These are phyloP conservation scores for Phoxinus dragarum DNA, from an alignment of 2,797 vertebrate genomes.

Conservation along the genomic window DNA sequence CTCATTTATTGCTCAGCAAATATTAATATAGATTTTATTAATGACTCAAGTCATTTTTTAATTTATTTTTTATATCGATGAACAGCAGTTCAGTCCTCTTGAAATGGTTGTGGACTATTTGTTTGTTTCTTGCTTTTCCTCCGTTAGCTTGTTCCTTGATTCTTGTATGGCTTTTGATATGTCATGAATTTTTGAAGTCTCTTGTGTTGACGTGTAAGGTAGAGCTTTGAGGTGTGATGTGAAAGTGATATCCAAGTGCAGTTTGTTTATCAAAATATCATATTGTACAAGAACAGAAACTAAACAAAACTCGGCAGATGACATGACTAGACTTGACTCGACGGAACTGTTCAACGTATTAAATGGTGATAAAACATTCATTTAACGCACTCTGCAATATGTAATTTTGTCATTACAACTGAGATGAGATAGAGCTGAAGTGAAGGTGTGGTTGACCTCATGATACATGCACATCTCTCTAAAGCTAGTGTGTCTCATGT, in stretches of 20 bases:
- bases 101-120: neutral
- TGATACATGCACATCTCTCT: neutral
- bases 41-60: neutral
- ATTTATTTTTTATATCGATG: no score
- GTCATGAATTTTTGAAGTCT: neutral
- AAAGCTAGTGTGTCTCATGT: constrained; percentile 19
- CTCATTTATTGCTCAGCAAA: neutral
- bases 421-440: neutral
- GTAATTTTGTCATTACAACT: neutral
- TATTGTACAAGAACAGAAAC: neutral
- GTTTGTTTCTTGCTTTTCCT: neutral
- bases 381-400: neutral
- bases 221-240: neutral
- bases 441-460: constrained; percentile 6
- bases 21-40: neutral
- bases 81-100: neutral
- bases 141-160: neutral
- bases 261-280: neutral
- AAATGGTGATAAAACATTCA: neutral
- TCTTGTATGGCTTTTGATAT: constrained; percentile 4
- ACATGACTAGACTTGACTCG: neutral
- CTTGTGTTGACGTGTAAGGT: constrained; percentile 8
- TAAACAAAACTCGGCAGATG: neutral
- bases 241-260: neutral
- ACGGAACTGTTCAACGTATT: neutral